Conservation (phyloP, 2,888 invertebrate species). For the Troglohyphantes excavatus region DNA sequence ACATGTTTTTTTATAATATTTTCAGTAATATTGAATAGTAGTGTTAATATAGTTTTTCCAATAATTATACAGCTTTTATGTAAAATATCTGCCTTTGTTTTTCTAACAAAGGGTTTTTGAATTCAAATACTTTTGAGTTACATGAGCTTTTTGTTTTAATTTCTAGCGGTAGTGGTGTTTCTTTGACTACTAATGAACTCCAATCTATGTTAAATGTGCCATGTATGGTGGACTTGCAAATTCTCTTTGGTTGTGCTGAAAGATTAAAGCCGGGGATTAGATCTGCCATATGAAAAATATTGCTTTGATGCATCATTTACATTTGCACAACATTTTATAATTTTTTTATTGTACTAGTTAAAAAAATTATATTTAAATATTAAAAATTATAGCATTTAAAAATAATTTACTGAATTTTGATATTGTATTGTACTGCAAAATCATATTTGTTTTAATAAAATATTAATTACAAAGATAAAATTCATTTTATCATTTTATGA, state of each 20-base stretch:
- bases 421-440: too few species aligned
- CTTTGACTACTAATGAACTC: constrained; percentile 25
- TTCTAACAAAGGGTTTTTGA: background rate
- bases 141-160: background rate
- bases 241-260: constrained; percentile 57
- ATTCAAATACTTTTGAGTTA: background rate
- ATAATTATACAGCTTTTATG: background rate
- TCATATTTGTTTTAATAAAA: too few species aligned
- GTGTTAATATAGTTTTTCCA: too few species aligned
- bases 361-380: too few species aligned
- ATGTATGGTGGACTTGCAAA: constrained; percentile 32
- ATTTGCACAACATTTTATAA: background rate
- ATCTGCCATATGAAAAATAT: background rate
- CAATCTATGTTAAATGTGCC: constrained; percentile 36
- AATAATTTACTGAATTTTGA: too few species aligned
- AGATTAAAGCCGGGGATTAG: constrained; percentile 63
- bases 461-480: too few species aligned
- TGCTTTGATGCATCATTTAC: background rate
- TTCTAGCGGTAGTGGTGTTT: constrained; percentile 18
- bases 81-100: background rate
- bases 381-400: too few species aligned
- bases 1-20: too few species aligned
- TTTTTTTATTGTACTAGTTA: background rate
- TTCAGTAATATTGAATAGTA: too few species aligned
- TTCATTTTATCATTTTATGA: too few species aligned